These are phyloP conservation scores for Acrossocheilus wenchowensis DNA, from an alignment of 2,797 vertebrate species.

Conservation along the genomic window DNA sequence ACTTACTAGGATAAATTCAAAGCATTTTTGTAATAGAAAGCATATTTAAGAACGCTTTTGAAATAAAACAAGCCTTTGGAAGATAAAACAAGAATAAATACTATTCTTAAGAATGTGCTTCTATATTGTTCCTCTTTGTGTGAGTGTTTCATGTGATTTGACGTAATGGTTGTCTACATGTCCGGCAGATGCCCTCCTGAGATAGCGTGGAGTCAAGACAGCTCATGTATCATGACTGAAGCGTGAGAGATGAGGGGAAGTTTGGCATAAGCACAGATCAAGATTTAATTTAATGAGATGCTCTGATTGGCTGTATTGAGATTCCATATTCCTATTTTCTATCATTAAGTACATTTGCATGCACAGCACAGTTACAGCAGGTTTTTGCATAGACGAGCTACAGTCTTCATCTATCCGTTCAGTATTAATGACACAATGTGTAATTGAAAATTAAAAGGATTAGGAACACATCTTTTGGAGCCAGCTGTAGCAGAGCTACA, in stretches of 20 bases:
- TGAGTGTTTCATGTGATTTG: background rate
- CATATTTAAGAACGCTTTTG: conserved; percentile 35
- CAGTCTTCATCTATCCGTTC: background rate
- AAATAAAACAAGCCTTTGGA: background rate
- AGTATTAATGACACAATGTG: background rate
- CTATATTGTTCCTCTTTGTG: background rate
- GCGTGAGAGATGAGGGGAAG: background rate
- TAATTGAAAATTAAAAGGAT: background rate
- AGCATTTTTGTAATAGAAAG: conserved; percentile 40
- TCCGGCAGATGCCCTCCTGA: conserved; percentile 21
- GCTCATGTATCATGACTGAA: background rate
- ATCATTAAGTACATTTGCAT: conserved; percentile 12
- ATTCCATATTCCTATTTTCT: background rate
- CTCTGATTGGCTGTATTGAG: background rate
- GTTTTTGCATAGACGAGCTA: background rate
- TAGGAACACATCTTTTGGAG: background rate
- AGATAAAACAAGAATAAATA: conserved; percentile 41
- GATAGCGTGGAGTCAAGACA: background rate
- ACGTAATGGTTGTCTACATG: background rate
- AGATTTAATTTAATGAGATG: background rate
- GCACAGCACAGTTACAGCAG: background rate
- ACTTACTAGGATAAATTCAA: conserved; percentile 12
- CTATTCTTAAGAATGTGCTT: conserved; percentile 28
- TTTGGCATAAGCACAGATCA: background rate
- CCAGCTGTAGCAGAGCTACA: background rate